phyloP scores from a whole-genome alignment of 2,888 invertebrate species.

The Sphecodes monilicornis region DNA sequence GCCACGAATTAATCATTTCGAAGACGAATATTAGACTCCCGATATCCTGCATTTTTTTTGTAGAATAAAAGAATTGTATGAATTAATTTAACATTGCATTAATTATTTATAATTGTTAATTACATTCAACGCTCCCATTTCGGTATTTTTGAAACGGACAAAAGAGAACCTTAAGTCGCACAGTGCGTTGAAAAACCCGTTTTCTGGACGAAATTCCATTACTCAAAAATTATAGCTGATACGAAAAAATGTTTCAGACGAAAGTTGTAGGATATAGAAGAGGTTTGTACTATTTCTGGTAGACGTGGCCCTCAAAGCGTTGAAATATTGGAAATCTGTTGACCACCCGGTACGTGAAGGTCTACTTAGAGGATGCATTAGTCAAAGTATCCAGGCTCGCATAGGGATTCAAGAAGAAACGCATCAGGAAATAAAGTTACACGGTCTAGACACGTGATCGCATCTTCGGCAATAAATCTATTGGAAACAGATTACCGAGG shows the following conservation, averaged over 20 bases:
- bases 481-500: constrained; percentile 51
- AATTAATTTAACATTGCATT: neutral
- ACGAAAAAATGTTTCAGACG: no score
- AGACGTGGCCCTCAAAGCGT: neutral
- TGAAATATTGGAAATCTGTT: neutral
- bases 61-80: neutral
- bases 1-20: neutral
- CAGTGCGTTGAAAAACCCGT: no score
- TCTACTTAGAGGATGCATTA: constrained; percentile 1
- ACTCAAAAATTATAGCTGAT: no score
- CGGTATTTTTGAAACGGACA: neutral
- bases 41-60: neutral
- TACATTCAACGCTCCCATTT: no score
- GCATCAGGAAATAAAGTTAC: neutral
- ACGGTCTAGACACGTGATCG: constrained; percentile 36
- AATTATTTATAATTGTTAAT: neutral
- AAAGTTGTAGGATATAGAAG: no score
- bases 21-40: neutral
- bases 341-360: neutral
- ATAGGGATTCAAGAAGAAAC: neutral
- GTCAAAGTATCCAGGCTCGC: constrained; percentile 1
- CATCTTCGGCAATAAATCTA: constrained; percentile 27
- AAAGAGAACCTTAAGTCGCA: no score
- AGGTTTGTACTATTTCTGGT: no score
- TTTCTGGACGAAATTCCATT: no score